phyloP scores from a whole-genome alignment of 1,140 invertebrate species.

The Ostrea edulis region DNA sequence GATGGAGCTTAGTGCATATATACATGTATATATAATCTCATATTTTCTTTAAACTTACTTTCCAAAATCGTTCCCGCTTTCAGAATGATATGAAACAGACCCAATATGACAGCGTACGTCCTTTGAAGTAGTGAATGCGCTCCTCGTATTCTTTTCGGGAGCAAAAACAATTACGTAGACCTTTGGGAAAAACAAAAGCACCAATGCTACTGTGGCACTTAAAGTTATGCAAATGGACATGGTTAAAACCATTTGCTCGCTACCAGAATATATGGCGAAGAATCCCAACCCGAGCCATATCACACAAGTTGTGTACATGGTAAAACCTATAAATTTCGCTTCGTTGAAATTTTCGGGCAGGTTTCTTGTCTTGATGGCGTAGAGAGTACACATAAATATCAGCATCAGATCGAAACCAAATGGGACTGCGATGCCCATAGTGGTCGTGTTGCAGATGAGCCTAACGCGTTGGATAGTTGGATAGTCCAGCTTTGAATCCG shows the following conservation, averaged over 20 bases:
- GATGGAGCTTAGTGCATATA: too few relatives aligned
- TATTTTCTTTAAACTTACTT: conserved; percentile 49
- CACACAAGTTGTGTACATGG: conserved; percentile 93
- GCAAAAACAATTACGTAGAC: conserved; percentile 88
- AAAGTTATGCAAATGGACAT: conserved; percentile 86
- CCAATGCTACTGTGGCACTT: conserved; percentile 88
- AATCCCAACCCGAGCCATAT: conserved; percentile 94
- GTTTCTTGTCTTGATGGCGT: conserved; percentile 92
- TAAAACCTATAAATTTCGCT: conserved; percentile 83
- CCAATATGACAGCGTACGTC: conserved; percentile 90
- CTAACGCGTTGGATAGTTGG: conserved; percentile 75
- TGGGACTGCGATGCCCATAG: conserved; percentile 87
- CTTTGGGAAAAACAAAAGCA: conserved; percentile 89
- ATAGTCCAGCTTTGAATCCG: conserved; percentile 84
- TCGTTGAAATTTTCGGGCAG: conserved; percentile 93
- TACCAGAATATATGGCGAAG: conserved; percentile 89
- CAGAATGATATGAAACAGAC: conserved; percentile 71
- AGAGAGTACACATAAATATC: conserved; percentile 89
- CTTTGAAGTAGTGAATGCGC: conserved; percentile 87
- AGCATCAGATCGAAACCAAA: conserved; percentile 90
- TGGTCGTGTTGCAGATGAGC: conserved; percentile 86
- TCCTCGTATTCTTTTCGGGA: conserved; percentile 89
- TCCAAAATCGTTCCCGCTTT: conserved; percentile 71
- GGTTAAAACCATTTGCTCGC: conserved; percentile 86
- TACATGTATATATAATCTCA: not conserved